Evolutionary conservation across 1,140 invertebrate genomes (phyloP).

Genomic region (Ceratina japonica): DNA sequence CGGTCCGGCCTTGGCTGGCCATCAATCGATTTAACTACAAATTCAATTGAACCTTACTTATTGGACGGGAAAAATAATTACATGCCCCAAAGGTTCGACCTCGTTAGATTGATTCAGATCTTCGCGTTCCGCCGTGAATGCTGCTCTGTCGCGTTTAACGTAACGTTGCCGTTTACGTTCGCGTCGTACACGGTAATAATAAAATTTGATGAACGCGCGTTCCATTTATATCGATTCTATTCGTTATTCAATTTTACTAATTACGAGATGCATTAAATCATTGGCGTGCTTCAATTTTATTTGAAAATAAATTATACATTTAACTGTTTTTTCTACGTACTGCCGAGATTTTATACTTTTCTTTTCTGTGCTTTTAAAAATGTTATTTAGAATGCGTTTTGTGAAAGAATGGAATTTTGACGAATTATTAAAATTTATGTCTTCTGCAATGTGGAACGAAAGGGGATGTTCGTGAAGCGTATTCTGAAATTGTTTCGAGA

Average conservation of each 20-base stretch:
- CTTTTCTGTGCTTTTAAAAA: neutral
- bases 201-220: too few species aligned
- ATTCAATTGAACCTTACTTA: conserved; percentile 46
- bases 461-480: too few species aligned
- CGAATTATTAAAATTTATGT: neutral
- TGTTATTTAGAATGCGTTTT: too few species aligned
- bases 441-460: neutral
- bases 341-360: neutral
- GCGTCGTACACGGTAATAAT: too few species aligned
- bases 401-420: too few species aligned
- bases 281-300: too few species aligned
- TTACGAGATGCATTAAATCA: too few species aligned
- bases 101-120: conserved; percentile 18
- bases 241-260: too few species aligned
- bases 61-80: conserved; percentile 54
- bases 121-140: neutral
- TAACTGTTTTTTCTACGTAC: too few species aligned
- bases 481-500: neutral
- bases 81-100: neutral
- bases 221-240: too few species aligned
- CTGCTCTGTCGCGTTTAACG: neutral
- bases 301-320: too few species aligned
- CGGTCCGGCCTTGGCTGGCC: conserved; percentile 39
- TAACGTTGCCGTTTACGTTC: neutral
- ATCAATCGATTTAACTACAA: conserved; percentile 61